Percentiles rank a stretch among this genome's conserved stretches.
phyloP scores from a whole-genome alignment of 2,113 vertebrate genomes.

The Melozone crissalis region DNA sequence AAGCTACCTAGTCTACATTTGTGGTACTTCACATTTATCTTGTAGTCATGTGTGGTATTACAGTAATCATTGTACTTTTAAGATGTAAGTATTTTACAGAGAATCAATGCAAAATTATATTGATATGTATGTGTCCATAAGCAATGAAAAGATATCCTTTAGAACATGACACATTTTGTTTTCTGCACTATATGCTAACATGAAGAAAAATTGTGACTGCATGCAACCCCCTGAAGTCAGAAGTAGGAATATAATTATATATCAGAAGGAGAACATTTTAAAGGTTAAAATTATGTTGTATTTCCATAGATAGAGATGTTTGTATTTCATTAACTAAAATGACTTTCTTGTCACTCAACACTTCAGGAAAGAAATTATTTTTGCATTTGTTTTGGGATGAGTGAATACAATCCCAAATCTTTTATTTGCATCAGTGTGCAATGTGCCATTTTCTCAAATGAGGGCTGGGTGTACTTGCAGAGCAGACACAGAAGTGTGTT shows the following conservation, averaged over 20 bases:
- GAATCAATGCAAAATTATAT: neutral
- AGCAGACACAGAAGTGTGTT: neutral
- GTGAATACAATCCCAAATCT: slow-evolving; percentile 15
- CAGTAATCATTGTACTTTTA: neutral
- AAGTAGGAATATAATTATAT: neutral
- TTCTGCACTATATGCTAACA: neutral
- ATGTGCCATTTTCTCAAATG: slow-evolving; percentile 43
- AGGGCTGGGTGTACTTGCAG: slow-evolving; percentile 8
- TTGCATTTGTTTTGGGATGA: slow-evolving; percentile 23
- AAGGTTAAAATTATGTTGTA: neutral
- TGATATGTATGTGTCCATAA: neutral
- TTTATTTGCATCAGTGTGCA: slow-evolving; percentile 40
- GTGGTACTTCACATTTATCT: neutral
- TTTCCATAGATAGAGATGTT: neutral
- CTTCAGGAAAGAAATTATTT: slow-evolving; percentile 15
- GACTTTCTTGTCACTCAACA: neutral
- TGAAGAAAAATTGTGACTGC: neutral
- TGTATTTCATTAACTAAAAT: slow-evolving; percentile 44
- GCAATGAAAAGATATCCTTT: neutral
- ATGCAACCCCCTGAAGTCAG: neutral
- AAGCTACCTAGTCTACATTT: neutral
- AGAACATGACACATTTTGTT: neutral
- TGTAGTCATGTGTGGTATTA: neutral
- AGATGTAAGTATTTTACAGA: neutral
- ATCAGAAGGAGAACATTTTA: neutral